phyloP scores from a whole-genome alignment of 2,113 vertebrate species.

The Columba janthina region DNA sequence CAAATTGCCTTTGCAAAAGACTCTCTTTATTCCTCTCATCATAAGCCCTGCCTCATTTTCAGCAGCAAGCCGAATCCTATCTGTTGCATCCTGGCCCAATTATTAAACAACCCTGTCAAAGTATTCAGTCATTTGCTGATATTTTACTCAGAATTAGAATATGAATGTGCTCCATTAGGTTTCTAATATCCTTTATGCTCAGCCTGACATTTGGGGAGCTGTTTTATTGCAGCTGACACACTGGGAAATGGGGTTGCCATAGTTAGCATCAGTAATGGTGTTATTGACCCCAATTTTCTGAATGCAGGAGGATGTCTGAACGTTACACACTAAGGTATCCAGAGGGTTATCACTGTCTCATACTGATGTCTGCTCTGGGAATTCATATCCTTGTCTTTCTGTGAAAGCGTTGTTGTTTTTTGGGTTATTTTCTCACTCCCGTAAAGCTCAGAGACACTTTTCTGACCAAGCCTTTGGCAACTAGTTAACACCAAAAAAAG shows the following conservation, averaged over 20 bases:
- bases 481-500: not conserved
- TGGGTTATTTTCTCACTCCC: not conserved
- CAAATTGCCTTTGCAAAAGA: conserved; percentile 9
- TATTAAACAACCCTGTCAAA: conserved; percentile 53
- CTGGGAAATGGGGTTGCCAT: conserved; percentile 22
- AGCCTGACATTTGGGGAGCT: conserved; percentile 59
- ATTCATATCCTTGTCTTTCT: not conserved
- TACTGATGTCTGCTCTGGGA: not conserved
- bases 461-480: not conserved
- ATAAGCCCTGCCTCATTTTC: conserved; percentile 10
- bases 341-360: not conserved
- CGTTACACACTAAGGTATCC: not conserved
- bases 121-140: conserved; percentile 42
- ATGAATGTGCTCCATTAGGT: conserved; percentile 61
- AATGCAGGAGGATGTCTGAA: not conserved
- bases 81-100: conserved; percentile 36
- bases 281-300: conserved; percentile 55
- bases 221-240: conserved; percentile 31
- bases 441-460: not conserved
- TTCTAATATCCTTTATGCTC: conserved; percentile 56
- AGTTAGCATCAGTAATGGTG: conserved; percentile 30
- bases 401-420: accelerated
- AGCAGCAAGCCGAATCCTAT: not conserved
- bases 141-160: conserved; percentile 69
- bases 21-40: not conserved